Evolutionary conservation across 2,888 invertebrate species (phyloP).

Genomic region (Julus scandinavius): DNA sequence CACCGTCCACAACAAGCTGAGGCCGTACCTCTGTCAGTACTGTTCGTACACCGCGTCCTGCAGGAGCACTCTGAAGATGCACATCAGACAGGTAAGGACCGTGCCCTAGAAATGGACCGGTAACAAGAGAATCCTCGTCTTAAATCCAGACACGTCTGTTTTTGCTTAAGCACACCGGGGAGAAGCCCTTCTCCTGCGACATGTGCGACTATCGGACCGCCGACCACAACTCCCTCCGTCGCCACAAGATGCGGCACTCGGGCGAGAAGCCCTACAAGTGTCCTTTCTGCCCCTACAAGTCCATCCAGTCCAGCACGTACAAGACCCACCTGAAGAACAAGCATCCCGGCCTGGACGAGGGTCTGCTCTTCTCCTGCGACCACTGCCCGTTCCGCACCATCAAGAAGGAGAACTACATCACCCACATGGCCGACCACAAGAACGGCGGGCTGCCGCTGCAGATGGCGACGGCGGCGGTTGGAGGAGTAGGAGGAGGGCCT

Average conservation of each 20-base stretch:
- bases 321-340: constrained; percentile 67
- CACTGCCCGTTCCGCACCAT: constrained; percentile 62
- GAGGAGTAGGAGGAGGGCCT: background rate
- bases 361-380: constrained; percentile 65
- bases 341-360: constrained; percentile 66
- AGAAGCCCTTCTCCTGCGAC: constrained; percentile 68
- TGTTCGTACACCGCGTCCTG: constrained; percentile 65
- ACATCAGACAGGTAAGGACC: constrained; percentile 65
- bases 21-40: constrained; percentile 64
- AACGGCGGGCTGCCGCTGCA: constrained; percentile 67
- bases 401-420: constrained; percentile 63
- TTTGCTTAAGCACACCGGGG: too few species aligned
- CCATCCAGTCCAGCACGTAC: constrained; percentile 74
- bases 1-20: constrained; percentile 64
- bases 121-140: too few species aligned
- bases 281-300: constrained; percentile 80
- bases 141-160: too few species aligned
- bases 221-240: constrained; percentile 83
- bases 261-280: constrained; percentile 77
- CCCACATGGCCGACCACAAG: constrained; percentile 71
- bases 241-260: constrained; percentile 81
- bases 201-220: constrained; percentile 77
- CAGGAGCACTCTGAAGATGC: constrained; percentile 65
- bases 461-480: background rate
- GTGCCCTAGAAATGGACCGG: too few species aligned